Percentiles rank a stretch among this genome's conserved stretches.
phyloP scores from a whole-genome alignment of 2,888 invertebrate species.

The Tupiocoris notatus region DNA sequence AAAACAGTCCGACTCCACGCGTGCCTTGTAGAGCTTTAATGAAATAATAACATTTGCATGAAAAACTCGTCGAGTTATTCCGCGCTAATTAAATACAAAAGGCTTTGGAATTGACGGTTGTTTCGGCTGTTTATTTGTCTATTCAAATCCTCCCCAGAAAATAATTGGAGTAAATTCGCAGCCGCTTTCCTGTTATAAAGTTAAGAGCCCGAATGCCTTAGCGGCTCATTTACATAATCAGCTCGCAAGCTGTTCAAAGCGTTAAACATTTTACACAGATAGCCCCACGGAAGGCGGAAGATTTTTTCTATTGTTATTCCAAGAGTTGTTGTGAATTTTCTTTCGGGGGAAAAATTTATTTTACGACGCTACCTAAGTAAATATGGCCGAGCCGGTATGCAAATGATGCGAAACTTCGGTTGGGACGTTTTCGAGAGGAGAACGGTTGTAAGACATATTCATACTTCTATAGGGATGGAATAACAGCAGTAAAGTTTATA shows the following conservation, averaged over 20 bases:
- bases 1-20: not conserved
- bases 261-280: not conserved
- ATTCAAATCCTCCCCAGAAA: not conserved
- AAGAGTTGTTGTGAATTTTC: too few relatives aligned
- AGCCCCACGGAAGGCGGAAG: too few relatives aligned
- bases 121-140: slow-evolving; percentile 32
- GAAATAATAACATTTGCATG: slow-evolving; percentile 32
- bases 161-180: not conserved
- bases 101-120: slow-evolving; percentile 25
- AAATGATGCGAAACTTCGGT: too few relatives aligned
- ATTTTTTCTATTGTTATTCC: too few relatives aligned
- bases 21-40: slow-evolving; percentile 22
- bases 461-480: too few relatives aligned
- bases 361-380: too few relatives aligned
- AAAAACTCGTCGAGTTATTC: slow-evolving; percentile 9
- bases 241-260: not conserved
- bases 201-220: not conserved
- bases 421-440: too few relatives aligned
- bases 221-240: not conserved
- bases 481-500: too few relatives aligned
- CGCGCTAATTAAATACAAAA: slow-evolving; percentile 32
- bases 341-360: too few relatives aligned
- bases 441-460: too few relatives aligned
- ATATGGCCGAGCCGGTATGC: too few relatives aligned
- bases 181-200: not conserved